These are phyloP conservation scores for Platichthys flesus DNA, from an alignment of 2,113 vertebrate genomes.

Conservation along the genomic window DNA sequence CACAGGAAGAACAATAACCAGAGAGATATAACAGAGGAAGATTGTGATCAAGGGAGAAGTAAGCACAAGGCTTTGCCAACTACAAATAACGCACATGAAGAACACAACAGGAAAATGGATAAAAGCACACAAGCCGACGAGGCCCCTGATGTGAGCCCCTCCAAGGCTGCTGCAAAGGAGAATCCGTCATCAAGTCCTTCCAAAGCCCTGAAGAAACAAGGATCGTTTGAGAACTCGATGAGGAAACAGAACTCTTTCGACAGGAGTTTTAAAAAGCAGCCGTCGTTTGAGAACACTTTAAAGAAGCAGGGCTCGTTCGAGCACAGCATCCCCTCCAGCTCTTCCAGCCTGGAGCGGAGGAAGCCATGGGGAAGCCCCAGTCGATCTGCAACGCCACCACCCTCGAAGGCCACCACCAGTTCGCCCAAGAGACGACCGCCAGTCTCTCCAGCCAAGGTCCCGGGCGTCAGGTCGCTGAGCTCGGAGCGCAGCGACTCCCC, in stretches of 20 bases:
- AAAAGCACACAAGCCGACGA: slow-evolving; percentile 75
- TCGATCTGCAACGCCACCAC: slow-evolving; percentile 57
- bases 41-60: slow-evolving; percentile 13
- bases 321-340: slow-evolving; percentile 50
- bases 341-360: slow-evolving; percentile 75
- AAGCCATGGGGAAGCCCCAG: slow-evolving; percentile 81
- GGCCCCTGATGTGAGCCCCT: slow-evolving; percentile 30
- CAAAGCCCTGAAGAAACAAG: slow-evolving; percentile 72
- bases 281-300: slow-evolving; percentile 65
- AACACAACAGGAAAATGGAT: slow-evolving; percentile 58
- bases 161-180: slow-evolving; percentile 53
- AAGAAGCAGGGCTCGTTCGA: slow-evolving; percentile 78
- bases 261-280: slow-evolving; percentile 69
- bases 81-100: slow-evolving; percentile 10
- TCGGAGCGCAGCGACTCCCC: slow-evolving; percentile 72
- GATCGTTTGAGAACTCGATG: slow-evolving; percentile 60
- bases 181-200: slow-evolving; percentile 54
- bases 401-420: slow-evolving; percentile 63
- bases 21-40: slow-evolving; percentile 32
- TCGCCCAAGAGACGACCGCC: slow-evolving; percentile 74
- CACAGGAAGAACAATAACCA: slow-evolving; percentile 55
- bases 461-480: slow-evolving; percentile 54
- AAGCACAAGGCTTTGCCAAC: slow-evolving; percentile 34
- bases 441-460: slow-evolving; percentile 72
- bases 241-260: slow-evolving; percentile 75